Conservation (phyloP, 30 jellyfish, hydroid and myxozoan species). For the Pelagia noctiluca region DNA sequence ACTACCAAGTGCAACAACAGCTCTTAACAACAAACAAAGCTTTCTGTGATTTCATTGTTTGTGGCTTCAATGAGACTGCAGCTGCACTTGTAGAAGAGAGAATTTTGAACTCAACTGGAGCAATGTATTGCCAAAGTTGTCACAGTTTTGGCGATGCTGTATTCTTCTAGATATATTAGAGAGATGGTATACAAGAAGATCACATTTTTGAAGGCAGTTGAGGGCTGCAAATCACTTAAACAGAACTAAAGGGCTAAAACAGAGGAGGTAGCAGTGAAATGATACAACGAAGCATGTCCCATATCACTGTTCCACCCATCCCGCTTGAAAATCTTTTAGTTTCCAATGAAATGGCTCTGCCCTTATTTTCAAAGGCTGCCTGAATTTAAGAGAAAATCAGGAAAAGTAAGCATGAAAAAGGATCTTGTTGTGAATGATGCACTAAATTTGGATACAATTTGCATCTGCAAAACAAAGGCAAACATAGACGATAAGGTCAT, state of each 20-base stretch:
- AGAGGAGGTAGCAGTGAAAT: slow-evolving; percentile 25
- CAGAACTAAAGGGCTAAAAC: slow-evolving; percentile 35
- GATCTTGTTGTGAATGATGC: slow-evolving; percentile 32
- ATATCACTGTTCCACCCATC: slow-evolving; percentile 57
- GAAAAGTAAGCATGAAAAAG: slow-evolving; percentile 12
- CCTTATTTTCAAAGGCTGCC: slow-evolving; percentile 38
- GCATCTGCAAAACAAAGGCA: slow-evolving; percentile 58
- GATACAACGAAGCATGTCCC: slow-evolving; percentile 42
- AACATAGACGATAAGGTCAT: slow-evolving; percentile 44
- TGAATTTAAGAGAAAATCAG: slow-evolving; percentile 14
- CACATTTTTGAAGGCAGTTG: slow-evolving; percentile 43
- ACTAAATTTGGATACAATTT: slow-evolving; percentile 37
- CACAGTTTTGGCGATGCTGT: slow-evolving; percentile 55
- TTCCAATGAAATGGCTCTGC: slow-evolving; percentile 41
- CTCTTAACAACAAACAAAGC: slow-evolving; percentile 42
- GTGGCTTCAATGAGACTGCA: slow-evolving; percentile 51
- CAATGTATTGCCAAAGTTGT: slow-evolving; percentile 41
- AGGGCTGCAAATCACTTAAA: slow-evolving; percentile 23
- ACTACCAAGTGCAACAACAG: slow-evolving; percentile 61
- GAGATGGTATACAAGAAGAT: slow-evolving; percentile 59
- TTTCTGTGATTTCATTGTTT: slow-evolving; percentile 55
- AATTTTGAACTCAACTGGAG: slow-evolving; percentile 38
- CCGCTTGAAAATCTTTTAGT: slow-evolving; percentile 34
- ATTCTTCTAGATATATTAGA: slow-evolving; percentile 55
- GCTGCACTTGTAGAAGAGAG: slow-evolving; percentile 49